A percentile compares a stretch with the other conserved stretches of the same genome.
These are phyloP conservation scores for Anabacerthia variegaticeps DNA, from an alignment of 2,797 vertebrate genomes.

Conservation along the genomic window DNA sequence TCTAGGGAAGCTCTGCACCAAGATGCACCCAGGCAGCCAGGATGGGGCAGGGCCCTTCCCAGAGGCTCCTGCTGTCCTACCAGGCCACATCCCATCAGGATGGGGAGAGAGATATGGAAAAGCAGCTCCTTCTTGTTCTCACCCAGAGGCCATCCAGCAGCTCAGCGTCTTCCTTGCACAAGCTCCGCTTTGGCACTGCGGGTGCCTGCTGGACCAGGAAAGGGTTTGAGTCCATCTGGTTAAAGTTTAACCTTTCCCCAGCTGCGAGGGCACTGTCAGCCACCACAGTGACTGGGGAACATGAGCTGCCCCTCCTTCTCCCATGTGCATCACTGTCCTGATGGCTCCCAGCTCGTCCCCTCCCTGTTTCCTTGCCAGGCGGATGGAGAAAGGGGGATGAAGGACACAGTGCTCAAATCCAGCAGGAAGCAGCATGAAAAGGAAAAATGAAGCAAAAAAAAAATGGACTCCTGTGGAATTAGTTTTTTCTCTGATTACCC, in stretches of 20 bases:
- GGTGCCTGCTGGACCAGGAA: background rate
- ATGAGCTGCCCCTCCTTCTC: background rate
- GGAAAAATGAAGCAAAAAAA: background rate
- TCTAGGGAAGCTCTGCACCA: slow-evolving; percentile 48
- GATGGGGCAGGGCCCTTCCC: background rate
- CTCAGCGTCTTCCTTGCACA: background rate
- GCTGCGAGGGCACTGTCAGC: slow-evolving; percentile 3
- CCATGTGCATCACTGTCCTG: slow-evolving; percentile 27
- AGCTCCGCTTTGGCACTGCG: background rate
- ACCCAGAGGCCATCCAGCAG: background rate
- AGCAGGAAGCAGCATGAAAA: background rate
- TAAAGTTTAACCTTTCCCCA: slow-evolving; percentile 76
- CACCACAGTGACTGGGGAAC: background rate
- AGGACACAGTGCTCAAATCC: background rate
- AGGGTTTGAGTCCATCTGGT: slow-evolving; percentile 40
- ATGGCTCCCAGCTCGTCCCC: background rate
- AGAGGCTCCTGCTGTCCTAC: background rate
- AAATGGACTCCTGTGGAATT: background rate
- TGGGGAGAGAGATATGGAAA: background rate
- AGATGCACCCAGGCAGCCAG: background rate
- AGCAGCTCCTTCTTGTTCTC: slow-evolving; percentile 13
- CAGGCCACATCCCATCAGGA: background rate
- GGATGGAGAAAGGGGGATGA: background rate
- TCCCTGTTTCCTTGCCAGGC: background rate
- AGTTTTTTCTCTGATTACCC: background rate